A percentile compares a stretch with the other conserved stretches of the same genome.
Evolutionary conservation across 2,888 invertebrate species (phyloP).

Genomic region (Agrilus cyanescens): DNA sequence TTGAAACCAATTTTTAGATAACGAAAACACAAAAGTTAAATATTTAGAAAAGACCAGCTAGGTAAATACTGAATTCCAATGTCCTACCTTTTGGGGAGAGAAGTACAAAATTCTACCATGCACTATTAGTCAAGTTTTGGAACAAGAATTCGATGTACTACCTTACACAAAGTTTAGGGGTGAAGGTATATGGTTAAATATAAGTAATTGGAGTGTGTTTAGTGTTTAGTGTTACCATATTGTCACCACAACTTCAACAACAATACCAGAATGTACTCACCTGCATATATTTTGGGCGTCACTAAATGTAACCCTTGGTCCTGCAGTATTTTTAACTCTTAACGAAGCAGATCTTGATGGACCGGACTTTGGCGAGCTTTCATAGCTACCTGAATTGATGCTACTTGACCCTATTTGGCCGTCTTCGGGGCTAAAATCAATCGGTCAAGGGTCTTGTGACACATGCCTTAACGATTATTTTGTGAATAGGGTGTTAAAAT

Average conservation of each 20-base stretch:
- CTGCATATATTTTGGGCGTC: conserved; percentile 41
- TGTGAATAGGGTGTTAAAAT: too few species aligned
- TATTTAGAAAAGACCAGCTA: not conserved
- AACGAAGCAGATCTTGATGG: conserved; percentile 62
- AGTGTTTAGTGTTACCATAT: too few species aligned
- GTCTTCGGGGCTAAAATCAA: conserved; percentile 33
- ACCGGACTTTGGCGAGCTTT: conserved; percentile 61
- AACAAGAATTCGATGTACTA: too few species aligned
- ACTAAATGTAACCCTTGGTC: conserved; percentile 48
- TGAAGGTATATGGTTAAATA: too few species aligned
- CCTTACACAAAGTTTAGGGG: too few species aligned
- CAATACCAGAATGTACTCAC: not conserved
- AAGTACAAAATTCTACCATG: too few species aligned
- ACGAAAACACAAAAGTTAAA: not conserved
- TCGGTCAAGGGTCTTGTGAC: too few species aligned
- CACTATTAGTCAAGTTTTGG: too few species aligned
- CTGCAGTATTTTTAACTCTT: conserved; percentile 40
- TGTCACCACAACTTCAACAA: too few species aligned
- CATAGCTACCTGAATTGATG: conserved; percentile 51
- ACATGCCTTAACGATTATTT: too few species aligned
- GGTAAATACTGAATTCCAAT: not conserved
- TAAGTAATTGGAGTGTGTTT: too few species aligned
- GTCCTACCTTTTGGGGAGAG: too few species aligned
- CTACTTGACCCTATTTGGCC: conserved; percentile 38
- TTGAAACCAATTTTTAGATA: conserved; percentile 4